Evolutionary conservation across 2,797 vertebrate species (phyloP).

Genomic region (Pipistrellus kuhlii): DNA sequence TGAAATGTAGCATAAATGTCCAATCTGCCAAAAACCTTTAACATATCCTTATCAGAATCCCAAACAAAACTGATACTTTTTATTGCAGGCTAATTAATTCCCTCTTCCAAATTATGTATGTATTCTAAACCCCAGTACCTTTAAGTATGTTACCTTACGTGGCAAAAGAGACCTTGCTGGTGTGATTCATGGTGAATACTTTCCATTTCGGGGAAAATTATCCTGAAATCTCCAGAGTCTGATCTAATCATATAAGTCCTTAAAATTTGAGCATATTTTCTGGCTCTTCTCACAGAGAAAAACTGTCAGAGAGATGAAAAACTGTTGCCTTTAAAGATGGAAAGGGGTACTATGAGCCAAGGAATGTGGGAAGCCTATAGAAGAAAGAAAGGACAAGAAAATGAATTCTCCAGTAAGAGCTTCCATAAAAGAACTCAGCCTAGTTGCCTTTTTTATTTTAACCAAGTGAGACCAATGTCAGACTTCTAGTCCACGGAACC

Average conservation of each 20-base stretch:
- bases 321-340: neutral
- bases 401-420: neutral
- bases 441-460: neutral
- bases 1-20: neutral
- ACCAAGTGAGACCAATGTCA: neutral
- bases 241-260: neutral
- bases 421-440: neutral
- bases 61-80: neutral
- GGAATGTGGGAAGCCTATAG: neutral
- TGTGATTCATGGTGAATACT: neutral
- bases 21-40: neutral
- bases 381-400: neutral
- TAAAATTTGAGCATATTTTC: constrained; percentile 22
- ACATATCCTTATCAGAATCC: neutral
- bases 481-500: neutral
- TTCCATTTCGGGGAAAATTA: neutral
- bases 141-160: neutral
- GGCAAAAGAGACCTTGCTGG: neutral
- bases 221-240: neutral
- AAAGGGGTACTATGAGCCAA: neutral
- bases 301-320: neutral
- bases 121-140: neutral
- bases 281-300: neutral
- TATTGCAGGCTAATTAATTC: neutral
- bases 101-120: neutral